phyloP scores from a whole-genome alignment of 2,888 invertebrate genomes.

The Lasioglossum vierecki region DNA sequence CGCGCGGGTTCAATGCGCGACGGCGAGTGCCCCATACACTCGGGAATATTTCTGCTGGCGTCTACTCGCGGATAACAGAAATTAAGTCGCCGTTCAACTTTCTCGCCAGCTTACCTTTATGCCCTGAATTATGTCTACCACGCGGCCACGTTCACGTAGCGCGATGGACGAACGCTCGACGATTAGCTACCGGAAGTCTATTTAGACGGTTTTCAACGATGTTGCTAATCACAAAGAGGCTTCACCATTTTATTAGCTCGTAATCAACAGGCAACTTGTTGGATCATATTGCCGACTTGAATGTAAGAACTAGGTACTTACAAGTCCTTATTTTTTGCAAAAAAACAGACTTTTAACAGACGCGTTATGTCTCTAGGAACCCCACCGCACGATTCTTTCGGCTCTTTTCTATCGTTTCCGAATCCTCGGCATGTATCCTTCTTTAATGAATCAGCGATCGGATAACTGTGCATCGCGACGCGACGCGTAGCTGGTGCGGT shows the following conservation, averaged over 20 bases:
- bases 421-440: not conserved
- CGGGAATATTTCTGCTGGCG: not conserved
- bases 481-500: not conserved
- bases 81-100: not conserved
- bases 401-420: not conserved
- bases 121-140: not conserved
- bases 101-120: not conserved
- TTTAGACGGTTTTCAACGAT: too few relatives aligned
- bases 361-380: constrained; percentile 7
- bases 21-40: not conserved
- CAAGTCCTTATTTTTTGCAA: too few relatives aligned
- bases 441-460: not conserved
- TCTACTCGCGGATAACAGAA: not conserved
- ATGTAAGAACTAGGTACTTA: too few relatives aligned
- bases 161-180: too few relatives aligned
- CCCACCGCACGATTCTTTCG: constrained; percentile 28
- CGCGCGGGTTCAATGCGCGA: not conserved
- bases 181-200: too few relatives aligned
- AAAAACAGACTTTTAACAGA: too few relatives aligned
- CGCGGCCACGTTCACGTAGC: too few relatives aligned
- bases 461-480: not conserved
- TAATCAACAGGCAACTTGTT: too few relatives aligned
- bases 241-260: not conserved
- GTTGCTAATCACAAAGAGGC: not conserved
- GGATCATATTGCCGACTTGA: too few relatives aligned